Evolutionary conservation across 1,140 invertebrate species (phyloP).

Genomic region (Phocides pigmalion): DNA sequence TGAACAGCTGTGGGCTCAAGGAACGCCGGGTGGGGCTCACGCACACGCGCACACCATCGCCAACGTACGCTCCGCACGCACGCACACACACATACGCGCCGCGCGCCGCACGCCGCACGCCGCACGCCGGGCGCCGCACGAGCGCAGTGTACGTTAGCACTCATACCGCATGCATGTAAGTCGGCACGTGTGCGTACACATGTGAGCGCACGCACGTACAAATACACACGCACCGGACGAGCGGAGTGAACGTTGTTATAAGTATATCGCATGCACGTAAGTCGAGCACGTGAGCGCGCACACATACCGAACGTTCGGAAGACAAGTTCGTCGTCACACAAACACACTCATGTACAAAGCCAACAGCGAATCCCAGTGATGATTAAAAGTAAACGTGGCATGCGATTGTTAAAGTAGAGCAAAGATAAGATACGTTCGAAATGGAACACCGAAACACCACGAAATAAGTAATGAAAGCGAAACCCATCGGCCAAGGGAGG

Average conservation of each 20-base stretch:
- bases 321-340: conserved; percentile 11
- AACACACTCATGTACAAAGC: conserved; percentile 32
- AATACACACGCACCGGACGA: conserved; percentile 25
- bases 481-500: conserved; percentile 61
- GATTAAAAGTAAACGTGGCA: conserved; percentile 48
- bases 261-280: neutral
- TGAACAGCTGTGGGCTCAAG: conserved; percentile 78
- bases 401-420: conserved; percentile 61
- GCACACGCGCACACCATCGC: conserved; percentile 29
- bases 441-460: conserved; percentile 68
- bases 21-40: conserved; percentile 52
- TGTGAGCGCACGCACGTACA: conserved; percentile 35
- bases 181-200: conserved; percentile 14
- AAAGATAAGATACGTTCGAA: conserved; percentile 49
- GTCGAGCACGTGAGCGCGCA: conserved; percentile 19
- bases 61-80: conserved; percentile 22
- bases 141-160: too few species aligned
- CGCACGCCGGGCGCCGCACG: neutral
- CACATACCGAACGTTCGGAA: conserved; percentile 12
- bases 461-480: conserved; percentile 72
- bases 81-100: too few species aligned
- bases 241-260: too few species aligned
- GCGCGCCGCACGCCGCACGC: too few species aligned
- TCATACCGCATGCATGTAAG: too few species aligned
- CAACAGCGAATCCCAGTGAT: conserved; percentile 60